Evolutionary conservation across 2,888 invertebrate species (phyloP).

Genomic region (Griposia aprilina): DNA sequence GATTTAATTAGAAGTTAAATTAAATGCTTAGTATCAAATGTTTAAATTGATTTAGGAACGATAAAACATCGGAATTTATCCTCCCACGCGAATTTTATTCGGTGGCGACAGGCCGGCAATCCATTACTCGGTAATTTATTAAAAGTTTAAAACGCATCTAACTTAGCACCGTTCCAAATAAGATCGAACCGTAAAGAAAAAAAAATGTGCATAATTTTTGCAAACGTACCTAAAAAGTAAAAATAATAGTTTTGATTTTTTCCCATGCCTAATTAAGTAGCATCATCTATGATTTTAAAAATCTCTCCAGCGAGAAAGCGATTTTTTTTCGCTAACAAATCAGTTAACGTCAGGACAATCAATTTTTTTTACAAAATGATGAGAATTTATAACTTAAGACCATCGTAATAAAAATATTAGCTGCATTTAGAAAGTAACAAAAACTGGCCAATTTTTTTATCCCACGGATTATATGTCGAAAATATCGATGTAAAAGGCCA

Average conservation of each 20-base stretch:
- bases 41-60: constrained; percentile 30
- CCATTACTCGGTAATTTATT: constrained; percentile 32
- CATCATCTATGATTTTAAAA: constrained; percentile 22
- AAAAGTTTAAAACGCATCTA: constrained; percentile 22
- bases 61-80: constrained; percentile 39
- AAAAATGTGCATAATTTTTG: constrained; percentile 16
- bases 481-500: constrained; percentile 58
- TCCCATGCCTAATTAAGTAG: constrained; percentile 56
- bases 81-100: constrained; percentile 53
- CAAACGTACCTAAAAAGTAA: background rate
- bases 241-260: constrained; percentile 1
- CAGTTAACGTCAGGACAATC: constrained; percentile 56
- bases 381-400: constrained; percentile 49
- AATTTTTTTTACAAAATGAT: constrained; percentile 55
- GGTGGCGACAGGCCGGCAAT: constrained; percentile 48
- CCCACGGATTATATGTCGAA: constrained; percentile 33
- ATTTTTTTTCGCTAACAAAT: constrained; percentile 42
- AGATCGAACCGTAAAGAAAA: constrained; percentile 30
- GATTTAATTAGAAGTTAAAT: constrained; percentile 16
- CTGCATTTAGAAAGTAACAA: constrained; percentile 61
- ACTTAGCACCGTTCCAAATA: constrained; percentile 25
- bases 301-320: constrained; percentile 58
- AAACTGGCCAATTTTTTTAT: constrained; percentile 35
- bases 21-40: constrained; percentile 10
- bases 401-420: constrained; percentile 41